Evolutionary conservation across 2,113 vertebrate genomes (phyloP).

Genomic region (Junco hyemalis): DNA sequence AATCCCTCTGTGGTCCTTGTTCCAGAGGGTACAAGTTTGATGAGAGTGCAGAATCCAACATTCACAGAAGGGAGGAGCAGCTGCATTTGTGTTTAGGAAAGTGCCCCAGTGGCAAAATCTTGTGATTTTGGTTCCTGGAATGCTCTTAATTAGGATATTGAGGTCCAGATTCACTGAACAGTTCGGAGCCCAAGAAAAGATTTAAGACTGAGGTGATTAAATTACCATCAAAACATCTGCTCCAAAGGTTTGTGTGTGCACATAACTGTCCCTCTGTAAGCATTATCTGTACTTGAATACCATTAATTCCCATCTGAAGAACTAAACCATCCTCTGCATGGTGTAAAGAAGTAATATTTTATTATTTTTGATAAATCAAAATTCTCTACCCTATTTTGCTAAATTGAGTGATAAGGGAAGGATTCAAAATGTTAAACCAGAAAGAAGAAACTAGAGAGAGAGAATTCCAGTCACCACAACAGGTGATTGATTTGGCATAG

Average conservation of each 20-base stretch:
- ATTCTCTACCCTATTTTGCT: not conserved
- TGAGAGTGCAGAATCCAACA: not conserved
- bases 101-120: not conserved
- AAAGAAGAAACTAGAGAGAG: not conserved
- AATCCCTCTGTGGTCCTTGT: not conserved
- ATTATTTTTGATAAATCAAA: not conserved
- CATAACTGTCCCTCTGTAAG: not conserved
- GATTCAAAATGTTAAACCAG: not conserved
- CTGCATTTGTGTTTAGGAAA: not conserved
- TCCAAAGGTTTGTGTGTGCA: not conserved
- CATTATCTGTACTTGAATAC: not conserved
- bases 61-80: not conserved
- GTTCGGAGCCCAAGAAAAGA: not conserved
- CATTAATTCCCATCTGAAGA: not conserved
- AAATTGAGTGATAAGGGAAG: not conserved
- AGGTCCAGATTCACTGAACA: not conserved
- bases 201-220: not conserved
- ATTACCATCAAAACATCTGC: not conserved
- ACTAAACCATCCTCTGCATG: not conserved
- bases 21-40: not conserved
- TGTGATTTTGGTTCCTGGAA: not conserved
- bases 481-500: not conserved
- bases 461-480: not conserved
- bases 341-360: not conserved
- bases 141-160: not conserved